Conservation (phyloP, 2,888 invertebrate genomes). For the Xestia sexstrigata region DNA sequence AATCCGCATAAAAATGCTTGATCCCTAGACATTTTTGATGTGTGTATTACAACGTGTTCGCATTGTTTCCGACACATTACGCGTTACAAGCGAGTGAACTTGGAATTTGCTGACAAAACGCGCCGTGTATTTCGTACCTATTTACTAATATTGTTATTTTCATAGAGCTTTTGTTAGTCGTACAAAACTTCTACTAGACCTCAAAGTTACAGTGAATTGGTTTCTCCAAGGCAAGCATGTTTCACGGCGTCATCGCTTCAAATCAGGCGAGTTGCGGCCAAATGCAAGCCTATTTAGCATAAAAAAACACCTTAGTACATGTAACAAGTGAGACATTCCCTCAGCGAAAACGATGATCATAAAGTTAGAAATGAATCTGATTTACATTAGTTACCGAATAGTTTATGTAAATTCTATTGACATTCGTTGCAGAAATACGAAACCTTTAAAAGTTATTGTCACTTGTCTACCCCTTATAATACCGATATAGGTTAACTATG, state of each 20-base stretch:
- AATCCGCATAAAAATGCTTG: no score
- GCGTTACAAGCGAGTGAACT: conserved; percentile 33
- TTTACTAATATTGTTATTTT: conserved; percentile 19
- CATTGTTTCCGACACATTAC: conserved; percentile 59
- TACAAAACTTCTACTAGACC: not conserved
- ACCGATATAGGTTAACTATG: no score
- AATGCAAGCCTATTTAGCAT: not conserved
- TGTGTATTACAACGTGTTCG: conserved; percentile 28
- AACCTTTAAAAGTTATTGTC: no score
- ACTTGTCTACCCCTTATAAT: no score
- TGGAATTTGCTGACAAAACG: conserved; percentile 34
- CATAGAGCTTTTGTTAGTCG: conserved; percentile 3
- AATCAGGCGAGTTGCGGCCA: no score
- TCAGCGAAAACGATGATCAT: not conserved
- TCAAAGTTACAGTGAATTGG: no score
- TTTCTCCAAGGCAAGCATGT: no score
- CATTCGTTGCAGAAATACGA: not conserved
- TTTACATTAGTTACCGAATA: no score
- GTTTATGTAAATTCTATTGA: not conserved
- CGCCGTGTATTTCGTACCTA: conserved; percentile 15
- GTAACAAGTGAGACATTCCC: not conserved
- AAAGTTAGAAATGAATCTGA: not conserved
- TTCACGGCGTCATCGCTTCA: no score
- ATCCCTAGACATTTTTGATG: no score
- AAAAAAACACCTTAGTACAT: no score